Conservation (phyloP, 1,140 invertebrate species). For the Leptopilina boulardi region DNA sequence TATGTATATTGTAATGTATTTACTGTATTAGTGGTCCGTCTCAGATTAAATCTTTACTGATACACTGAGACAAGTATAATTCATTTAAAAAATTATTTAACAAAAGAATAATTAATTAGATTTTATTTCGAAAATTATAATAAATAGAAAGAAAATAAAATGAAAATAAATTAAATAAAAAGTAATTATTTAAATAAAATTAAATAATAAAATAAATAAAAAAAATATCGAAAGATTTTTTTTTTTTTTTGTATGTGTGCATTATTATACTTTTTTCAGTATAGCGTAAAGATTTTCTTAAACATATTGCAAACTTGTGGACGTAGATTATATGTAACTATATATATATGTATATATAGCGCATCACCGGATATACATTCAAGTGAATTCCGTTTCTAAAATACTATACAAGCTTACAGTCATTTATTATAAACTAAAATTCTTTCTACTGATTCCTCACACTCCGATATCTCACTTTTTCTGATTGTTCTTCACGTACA, state of each 20-base stretch:
- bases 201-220: neutral
- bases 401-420: slow-evolving; percentile 19
- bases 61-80: neutral
- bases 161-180: too few relatives aligned
- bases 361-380: slow-evolving; percentile 22
- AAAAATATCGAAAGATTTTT: neutral
- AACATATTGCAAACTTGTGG: slow-evolving; percentile 20
- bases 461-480: neutral
- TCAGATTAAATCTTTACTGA: slow-evolving; percentile 9
- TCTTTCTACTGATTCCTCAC: neutral
- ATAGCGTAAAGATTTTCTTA: slow-evolving; percentile 1
- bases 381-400: slow-evolving; percentile 5
- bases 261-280: slow-evolving; percentile 7
- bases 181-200: too few relatives aligned
- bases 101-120: too few relatives aligned
- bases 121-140: too few relatives aligned
- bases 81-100: too few relatives aligned
- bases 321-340: neutral
- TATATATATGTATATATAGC: neutral
- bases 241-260: neutral
- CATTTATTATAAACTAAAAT: slow-evolving; percentile 19
- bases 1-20: slow-evolving; percentile 26
- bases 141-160: neutral
- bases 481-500: slow-evolving; percentile 1
- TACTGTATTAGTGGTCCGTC: slow-evolving; percentile 13